Conservation (phyloP, 2,113 vertebrate genomes). For the Passer domesticus region DNA sequence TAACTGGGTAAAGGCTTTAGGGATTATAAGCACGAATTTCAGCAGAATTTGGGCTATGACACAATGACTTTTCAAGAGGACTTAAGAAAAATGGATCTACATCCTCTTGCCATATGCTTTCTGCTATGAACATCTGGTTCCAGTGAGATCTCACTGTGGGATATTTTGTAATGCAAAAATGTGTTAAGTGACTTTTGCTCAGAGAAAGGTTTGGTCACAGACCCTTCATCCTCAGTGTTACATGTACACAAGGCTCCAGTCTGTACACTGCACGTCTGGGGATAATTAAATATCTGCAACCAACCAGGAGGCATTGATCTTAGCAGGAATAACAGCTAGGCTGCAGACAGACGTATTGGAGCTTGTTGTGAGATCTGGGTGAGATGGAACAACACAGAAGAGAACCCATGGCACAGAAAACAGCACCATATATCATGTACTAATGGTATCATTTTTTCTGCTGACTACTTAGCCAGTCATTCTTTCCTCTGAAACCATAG, state of each 20-base stretch:
- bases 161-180: constrained; percentile 55
- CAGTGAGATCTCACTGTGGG: constrained; percentile 38
- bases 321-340: background rate
- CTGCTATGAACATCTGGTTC: constrained; percentile 55
- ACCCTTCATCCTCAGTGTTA: background rate
- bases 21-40: constrained; percentile 24
- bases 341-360: background rate
- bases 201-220: constrained; percentile 37
- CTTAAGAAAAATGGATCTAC: constrained; percentile 36
- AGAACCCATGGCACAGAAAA: background rate
- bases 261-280: background rate
- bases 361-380: constrained; percentile 8
- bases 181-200: constrained; percentile 59
- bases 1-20: background rate
- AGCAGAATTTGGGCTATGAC: constrained; percentile 13
- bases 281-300: constrained; percentile 8
- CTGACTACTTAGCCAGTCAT: constrained; percentile 8
- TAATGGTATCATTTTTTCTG: background rate
- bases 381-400: background rate
- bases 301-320: constrained; percentile 12
- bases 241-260: background rate
- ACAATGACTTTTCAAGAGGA: constrained; percentile 37
- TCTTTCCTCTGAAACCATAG: background rate
- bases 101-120: constrained; percentile 41
- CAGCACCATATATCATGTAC: background rate